Evolutionary conservation across 2,797 vertebrate genomes (phyloP).

Genomic region (Chanos chanos): DNA sequence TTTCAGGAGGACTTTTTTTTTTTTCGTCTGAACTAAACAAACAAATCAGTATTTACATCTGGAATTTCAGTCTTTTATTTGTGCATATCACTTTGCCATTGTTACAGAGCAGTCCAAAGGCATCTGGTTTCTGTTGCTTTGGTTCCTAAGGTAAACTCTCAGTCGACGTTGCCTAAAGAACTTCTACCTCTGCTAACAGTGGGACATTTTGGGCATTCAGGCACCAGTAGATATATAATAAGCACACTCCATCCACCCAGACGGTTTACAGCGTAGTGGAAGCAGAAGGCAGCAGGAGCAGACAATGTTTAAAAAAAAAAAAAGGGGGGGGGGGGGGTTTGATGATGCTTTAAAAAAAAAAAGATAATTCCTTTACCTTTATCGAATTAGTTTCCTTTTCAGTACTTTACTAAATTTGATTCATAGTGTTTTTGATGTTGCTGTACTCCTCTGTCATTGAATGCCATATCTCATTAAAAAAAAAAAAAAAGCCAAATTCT

Average conservation of each 20-base stretch:
- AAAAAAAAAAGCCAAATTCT: too few species aligned
- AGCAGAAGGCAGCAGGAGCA: too few species aligned
- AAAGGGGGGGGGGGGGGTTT: too few species aligned
- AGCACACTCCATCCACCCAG: conserved; percentile 16
- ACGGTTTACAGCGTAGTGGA: conserved; percentile 11
- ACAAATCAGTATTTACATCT: not conserved
- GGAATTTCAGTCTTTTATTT: not conserved
- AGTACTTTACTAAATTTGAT: too few species aligned
- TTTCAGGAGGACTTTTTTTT: not conserved
- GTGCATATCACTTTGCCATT: conserved; percentile 10
- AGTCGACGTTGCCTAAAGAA: conserved; percentile 8
- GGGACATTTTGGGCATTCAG: conserved; percentile 20
- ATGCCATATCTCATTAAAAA: too few species aligned
- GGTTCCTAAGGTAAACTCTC: conserved; percentile 7
- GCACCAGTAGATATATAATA: conserved; percentile 14
- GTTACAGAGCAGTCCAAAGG: not conserved
- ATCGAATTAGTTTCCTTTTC: too few species aligned
- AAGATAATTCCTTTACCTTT: too few species aligned
- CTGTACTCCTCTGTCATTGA: too few species aligned
- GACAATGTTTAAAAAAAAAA: too few species aligned
- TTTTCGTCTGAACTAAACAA: conserved; percentile 1
- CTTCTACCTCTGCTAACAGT: conserved; percentile 36
- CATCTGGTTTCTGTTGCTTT: not conserved
- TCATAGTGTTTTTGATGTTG: too few species aligned
- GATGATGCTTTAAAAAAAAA: too few species aligned